phyloP scores from a whole-genome alignment of 2,888 invertebrate species.

The Acanthococcus lagerstroemiae region DNA sequence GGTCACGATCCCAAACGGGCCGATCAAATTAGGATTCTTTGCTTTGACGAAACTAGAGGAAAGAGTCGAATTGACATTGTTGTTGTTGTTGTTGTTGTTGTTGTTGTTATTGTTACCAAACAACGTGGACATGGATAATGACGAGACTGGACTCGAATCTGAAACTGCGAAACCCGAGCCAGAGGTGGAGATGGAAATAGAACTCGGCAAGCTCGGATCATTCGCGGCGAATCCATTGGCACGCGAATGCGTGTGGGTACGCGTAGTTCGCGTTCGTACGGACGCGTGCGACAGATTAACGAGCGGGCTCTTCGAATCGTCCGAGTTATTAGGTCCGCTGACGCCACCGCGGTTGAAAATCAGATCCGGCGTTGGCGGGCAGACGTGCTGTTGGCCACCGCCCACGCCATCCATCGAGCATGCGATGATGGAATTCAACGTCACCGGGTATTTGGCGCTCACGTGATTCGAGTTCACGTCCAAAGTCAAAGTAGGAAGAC shows the following conservation, averaged over 20 bases:
- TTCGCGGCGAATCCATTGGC: constrained; percentile 13
- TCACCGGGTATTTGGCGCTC: neutral
- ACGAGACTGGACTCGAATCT: neutral
- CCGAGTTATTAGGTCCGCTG: neutral
- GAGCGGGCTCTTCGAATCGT: constrained; percentile 5
- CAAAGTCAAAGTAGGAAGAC: neutral
- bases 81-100: neutral
- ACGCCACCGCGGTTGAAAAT: neutral
- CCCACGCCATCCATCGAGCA: neutral
- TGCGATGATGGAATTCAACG: constrained; percentile 8
- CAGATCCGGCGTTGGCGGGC: neutral
- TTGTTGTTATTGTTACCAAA: neutral
- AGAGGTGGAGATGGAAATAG: neutral
- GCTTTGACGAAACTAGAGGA: neutral
- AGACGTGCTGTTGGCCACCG: neutral
- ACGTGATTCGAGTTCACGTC: constrained; percentile 16
- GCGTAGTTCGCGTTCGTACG: neutral
- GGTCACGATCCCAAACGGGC: too few species aligned
- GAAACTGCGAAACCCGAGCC: neutral
- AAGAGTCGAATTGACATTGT: neutral
- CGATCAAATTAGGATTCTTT: neutral
- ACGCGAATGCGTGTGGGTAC: neutral
- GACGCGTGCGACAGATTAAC: neutral
- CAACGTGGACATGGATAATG: too few species aligned
- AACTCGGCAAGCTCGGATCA: constrained; percentile 6